These are phyloP conservation scores for Aleiodes sp. DNA, from an alignment of 1,140 invertebrate genomes.

Conservation along the genomic window DNA sequence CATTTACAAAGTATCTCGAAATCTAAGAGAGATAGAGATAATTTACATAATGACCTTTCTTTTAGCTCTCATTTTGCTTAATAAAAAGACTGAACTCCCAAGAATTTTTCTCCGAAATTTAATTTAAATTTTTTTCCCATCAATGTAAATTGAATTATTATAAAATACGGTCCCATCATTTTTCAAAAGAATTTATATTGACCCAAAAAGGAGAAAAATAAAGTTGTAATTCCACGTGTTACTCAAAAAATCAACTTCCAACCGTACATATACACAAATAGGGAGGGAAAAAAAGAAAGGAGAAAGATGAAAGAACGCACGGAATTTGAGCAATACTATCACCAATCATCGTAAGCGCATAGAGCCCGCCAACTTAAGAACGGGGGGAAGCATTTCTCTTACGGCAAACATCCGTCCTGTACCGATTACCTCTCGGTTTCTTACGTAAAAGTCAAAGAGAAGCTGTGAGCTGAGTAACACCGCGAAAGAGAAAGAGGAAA, in stretches of 20 bases:
- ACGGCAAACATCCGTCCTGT: constrained; percentile 29
- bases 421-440: constrained; percentile 23
- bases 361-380: too few species aligned
- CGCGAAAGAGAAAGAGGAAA: constrained; percentile 27
- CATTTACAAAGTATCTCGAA: too few species aligned
- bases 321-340: constrained; percentile 28
- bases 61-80: too few species aligned
- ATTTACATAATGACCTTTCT: too few species aligned
- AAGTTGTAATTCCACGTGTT: neutral
- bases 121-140: too few species aligned
- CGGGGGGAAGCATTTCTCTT: constrained; percentile 30
- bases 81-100: too few species aligned
- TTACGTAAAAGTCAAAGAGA: constrained; percentile 29
- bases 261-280: constrained; percentile 5
- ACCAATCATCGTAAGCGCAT: constrained; percentile 22
- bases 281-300: constrained; percentile 6
- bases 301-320: constrained; percentile 24
- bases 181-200: too few species aligned
- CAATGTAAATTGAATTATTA: too few species aligned
- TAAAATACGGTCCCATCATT: too few species aligned
- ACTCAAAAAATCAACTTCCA: neutral
- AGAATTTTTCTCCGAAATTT: too few species aligned
- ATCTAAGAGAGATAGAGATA: too few species aligned
- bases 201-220: too few species aligned
- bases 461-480: constrained; percentile 15